Base-by-base conservation (phyloP, 2,888 invertebrate species). In the Sesamia inferens region DNA sequence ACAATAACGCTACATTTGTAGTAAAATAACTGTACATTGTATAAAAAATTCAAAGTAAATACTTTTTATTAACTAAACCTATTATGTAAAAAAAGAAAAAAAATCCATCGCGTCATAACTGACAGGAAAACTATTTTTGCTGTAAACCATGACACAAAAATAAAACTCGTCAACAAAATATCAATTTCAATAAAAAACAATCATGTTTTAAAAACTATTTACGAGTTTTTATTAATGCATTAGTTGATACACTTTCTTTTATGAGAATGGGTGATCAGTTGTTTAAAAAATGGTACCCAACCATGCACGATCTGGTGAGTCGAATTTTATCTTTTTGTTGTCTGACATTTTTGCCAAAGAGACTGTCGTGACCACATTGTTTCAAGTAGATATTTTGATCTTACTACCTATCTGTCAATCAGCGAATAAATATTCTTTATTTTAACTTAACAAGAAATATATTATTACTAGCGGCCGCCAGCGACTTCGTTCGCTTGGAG, bases 241-340 rank as follows among this genome's bases (percentile, higher is more conserved):
- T 24, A 54, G 51, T 31, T 31, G 31, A 31, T 54, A 42, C 44
- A 48, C 47, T 65, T 55, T 31, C 47, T 64, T 19, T 51, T 39
- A 7, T 79, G 55, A 73, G 87, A 77, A 89, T 89, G 90, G 88
- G 85, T 64, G 85, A 84, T 47, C 71, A 68, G 8, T 54, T 63
- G 70, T 67, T n/a, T 61, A 68, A 71, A 76, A 87, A 77, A 90
- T 90, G 90, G 85, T 87, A 68, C 76, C 87, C 83, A 55, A 14
- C 71, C 3, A 66, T 85, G n/a, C 79, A 62, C 70, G 78, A 82
- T 61, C 51, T 87, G 83, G 89, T 90, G 62, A 86, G 90, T 82
- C 2, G 8, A 62, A 16, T 76, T 68, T 63, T 48, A 2, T 5
- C 57, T 63, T 69, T 67, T 63, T 31, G 47, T 61, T 22, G 13